These are phyloP conservation scores for Loxodonta africana DNA, from an alignment of 2,113 vertebrate species.

Conservation along the genomic window DNA sequence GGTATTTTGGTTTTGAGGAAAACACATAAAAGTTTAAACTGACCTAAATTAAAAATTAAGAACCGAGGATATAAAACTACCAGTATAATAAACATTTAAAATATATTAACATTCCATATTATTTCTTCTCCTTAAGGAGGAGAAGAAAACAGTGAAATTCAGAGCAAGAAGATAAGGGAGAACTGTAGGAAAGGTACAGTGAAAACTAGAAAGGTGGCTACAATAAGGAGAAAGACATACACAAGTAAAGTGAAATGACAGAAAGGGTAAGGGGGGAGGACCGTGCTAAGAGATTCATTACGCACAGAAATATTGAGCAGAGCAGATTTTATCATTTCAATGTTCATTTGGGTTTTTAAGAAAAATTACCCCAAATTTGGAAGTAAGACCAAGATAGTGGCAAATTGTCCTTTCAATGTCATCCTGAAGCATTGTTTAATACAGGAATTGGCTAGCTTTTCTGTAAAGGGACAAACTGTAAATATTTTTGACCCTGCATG, in stretches of 20 bases:
- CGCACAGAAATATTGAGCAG: neutral
- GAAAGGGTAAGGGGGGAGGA: neutral
- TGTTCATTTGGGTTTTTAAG: neutral
- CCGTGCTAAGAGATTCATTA: neutral
- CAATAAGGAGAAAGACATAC: neutral
- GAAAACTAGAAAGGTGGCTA: neutral
- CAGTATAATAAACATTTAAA: slow-evolving; percentile 33
- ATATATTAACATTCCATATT: slow-evolving; percentile 1
- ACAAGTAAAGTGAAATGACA: neutral
- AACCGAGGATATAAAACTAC: neutral
- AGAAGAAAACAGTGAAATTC: neutral
- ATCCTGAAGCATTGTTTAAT: neutral
- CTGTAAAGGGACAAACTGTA: neutral
- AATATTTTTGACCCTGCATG: neutral
- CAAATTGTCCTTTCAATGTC: neutral
- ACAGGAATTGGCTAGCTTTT: neutral
- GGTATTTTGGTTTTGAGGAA: slow-evolving; percentile 1
- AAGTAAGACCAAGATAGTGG: neutral
- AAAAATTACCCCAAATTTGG: slow-evolving; percentile 11
- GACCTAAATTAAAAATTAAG: slow-evolving; percentile 56
- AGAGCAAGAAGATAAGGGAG: neutral
- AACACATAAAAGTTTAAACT: slow-evolving; percentile 9
- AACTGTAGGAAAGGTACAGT: neutral
- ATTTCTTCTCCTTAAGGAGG: neutral
- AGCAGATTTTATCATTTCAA: neutral